phyloP scores from a whole-genome alignment of 2,797 vertebrate species.

The Microctenopoma lineatum region DNA sequence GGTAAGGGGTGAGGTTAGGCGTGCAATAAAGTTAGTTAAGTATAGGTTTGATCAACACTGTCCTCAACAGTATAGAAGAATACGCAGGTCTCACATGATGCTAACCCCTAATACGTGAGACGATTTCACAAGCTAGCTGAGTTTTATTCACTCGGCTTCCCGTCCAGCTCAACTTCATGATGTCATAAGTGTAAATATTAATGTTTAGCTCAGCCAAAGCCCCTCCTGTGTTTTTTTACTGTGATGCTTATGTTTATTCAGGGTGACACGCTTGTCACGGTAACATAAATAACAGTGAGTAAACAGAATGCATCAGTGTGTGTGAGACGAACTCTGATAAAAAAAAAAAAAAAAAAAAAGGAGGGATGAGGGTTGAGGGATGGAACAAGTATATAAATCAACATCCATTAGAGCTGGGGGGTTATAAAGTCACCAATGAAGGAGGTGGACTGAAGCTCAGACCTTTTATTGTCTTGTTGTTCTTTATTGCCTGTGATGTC shows the following conservation, averaged over 20 bases:
- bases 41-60: slow-evolving; percentile 1
- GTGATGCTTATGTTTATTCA: slow-evolving; percentile 74
- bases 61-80: slow-evolving; percentile 13
- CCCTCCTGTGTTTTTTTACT: slow-evolving; percentile 55
- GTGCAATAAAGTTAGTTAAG: not conserved
- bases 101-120: slow-evolving; percentile 42
- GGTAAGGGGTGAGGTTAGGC: slow-evolving; percentile 6
- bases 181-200: slow-evolving; percentile 77
- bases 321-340: slow-evolving; percentile 31
- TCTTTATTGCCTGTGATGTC: slow-evolving; percentile 85
- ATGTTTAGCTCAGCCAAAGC: slow-evolving; percentile 49
- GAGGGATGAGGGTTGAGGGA: slow-evolving; percentile 24
- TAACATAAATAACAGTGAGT: slow-evolving; percentile 71
- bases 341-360: slow-evolving; percentile 28
- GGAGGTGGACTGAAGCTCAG: slow-evolving; percentile 67
- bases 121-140: slow-evolving; percentile 58
- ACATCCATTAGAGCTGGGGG: slow-evolving; percentile 79
- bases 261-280: slow-evolving; percentile 60
- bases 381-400: slow-evolving; percentile 81
- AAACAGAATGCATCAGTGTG: slow-evolving; percentile 16
- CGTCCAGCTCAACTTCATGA: slow-evolving; percentile 61
- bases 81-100: not conserved
- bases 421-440: slow-evolving; percentile 83
- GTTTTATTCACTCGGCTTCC: slow-evolving; percentile 69
- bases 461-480: slow-evolving; percentile 83